Conservation (phyloP, 2,888 invertebrate genomes). For the Tetranychus piercei region DNA sequence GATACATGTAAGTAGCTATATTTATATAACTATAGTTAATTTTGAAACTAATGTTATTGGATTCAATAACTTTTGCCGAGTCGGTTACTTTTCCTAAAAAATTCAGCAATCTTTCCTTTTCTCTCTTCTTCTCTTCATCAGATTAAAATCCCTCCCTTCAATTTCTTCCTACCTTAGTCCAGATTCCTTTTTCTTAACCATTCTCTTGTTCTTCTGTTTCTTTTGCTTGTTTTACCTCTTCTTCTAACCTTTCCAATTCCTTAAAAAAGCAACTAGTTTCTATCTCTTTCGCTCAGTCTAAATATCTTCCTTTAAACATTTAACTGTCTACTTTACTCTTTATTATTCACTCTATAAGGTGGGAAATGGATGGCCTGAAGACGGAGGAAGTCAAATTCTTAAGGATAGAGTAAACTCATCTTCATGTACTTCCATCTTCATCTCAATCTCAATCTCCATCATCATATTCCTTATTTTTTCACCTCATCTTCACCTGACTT, state of each 20-base stretch:
- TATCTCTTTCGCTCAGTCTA: neutral
- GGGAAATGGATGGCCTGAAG: too few relatives aligned
- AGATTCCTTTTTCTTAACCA: neutral
- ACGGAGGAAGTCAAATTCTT: too few relatives aligned
- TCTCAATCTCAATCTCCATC: neutral
- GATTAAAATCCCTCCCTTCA: neutral
- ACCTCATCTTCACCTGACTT: neutral
- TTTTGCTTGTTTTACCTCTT: too few relatives aligned
- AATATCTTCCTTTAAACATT: neutral
- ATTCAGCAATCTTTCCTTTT: constrained; percentile 1
- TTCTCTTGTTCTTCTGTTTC: too few relatives aligned
- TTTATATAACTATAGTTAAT: neutral
- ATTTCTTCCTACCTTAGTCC: neutral
- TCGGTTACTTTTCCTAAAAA: constrained; percentile 6
- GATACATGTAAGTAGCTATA: neutral
- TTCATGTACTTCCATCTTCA: neutral
- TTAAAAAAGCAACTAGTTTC: neutral
- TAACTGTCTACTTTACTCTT: neutral
- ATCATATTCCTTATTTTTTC: neutral
- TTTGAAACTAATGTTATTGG: neutral
- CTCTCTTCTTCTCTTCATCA: constrained; percentile 2
- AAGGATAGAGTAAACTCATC: too few relatives aligned
- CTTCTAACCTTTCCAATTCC: neutral
- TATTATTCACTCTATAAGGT: too few relatives aligned
- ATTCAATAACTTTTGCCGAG: neutral